phyloP scores from a whole-genome alignment of 2,888 invertebrate genomes.

The Trissolcus japonicus region DNA sequence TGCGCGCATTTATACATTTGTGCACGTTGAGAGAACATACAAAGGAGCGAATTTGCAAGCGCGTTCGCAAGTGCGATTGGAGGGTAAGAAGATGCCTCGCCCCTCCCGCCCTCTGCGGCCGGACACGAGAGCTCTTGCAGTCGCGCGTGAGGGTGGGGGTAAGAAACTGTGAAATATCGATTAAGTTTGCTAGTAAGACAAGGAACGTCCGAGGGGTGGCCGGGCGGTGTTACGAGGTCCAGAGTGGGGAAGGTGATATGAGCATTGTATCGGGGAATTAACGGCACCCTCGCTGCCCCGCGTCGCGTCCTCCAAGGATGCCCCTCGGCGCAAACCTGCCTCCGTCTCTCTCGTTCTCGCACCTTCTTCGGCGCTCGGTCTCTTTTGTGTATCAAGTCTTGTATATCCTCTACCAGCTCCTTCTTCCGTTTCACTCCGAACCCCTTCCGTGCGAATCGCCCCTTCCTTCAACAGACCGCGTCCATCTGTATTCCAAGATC shows the following conservation, averaged over 20 bases:
- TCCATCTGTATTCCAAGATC: constrained; percentile 62
- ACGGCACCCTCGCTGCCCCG: constrained; percentile 68
- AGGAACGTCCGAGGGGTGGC: constrained; percentile 74
- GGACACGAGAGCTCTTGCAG: constrained; percentile 65
- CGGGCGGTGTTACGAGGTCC: constrained; percentile 64
- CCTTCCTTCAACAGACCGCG: constrained; percentile 50
- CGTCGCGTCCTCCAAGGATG: constrained; percentile 49
- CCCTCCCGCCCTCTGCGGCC: constrained; percentile 67
- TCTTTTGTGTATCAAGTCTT: constrained; percentile 53
- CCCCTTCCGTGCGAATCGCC: constrained; percentile 24
- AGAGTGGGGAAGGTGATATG: constrained; percentile 75
- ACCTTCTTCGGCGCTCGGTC: constrained; percentile 42
- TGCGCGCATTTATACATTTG: constrained; percentile 52
- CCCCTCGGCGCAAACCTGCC: constrained; percentile 48
- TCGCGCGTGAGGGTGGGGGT: constrained; percentile 70
- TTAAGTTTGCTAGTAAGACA: constrained; percentile 77
- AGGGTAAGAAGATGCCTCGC: constrained; percentile 70
- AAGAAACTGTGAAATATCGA: constrained; percentile 77
- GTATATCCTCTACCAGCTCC: constrained; percentile 53
- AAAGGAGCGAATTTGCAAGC: constrained; percentile 59
- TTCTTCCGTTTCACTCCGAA: constrained; percentile 46
- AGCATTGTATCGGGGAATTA: constrained; percentile 77
- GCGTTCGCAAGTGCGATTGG: constrained; percentile 68
- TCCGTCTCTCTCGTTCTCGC: constrained; percentile 28
- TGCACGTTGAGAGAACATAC: constrained; percentile 49